Conservation (phyloP, 2,797 vertebrate species). For the Scyliorhinus canicula region DNA sequence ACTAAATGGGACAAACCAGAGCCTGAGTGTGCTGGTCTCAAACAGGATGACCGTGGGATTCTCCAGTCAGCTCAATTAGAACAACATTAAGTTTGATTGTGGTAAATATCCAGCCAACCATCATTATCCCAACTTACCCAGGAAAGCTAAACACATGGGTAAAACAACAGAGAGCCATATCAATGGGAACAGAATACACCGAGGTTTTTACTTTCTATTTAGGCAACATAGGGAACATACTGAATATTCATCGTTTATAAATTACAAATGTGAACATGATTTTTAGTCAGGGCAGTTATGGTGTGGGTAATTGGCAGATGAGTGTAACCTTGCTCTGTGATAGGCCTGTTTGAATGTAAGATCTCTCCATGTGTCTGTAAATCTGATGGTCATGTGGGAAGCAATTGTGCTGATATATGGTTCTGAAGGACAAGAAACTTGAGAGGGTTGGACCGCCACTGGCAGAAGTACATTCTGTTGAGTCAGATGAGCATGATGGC, state of each 20-base stretch:
- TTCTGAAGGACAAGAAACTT: not conserved
- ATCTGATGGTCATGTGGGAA: not conserved
- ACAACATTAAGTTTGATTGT: not conserved
- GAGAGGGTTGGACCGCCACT: too few species aligned
- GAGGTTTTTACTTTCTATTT: not conserved
- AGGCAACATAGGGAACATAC: not conserved
- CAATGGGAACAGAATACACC: not conserved
- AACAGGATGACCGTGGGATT: not conserved
- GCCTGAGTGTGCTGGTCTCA: not conserved
- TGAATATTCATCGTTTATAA: not conserved
- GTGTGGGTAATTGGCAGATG: not conserved
- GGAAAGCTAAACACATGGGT: not conserved
- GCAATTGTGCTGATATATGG: not conserved
- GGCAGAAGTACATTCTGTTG: too few species aligned
- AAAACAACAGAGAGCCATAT: not conserved
- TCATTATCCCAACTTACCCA: too few species aligned
- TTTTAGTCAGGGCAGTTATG: not conserved
- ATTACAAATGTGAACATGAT: not conserved
- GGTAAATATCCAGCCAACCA: not conserved
- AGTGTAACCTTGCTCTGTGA: not conserved
- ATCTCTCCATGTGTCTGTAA: not conserved
- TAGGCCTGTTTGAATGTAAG: too few species aligned
- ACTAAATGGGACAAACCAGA: not conserved
- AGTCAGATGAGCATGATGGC: not conserved
- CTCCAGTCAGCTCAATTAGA: not conserved